Conservation (phyloP, 1,140 invertebrate species). For the Drosophila orosa region DNA sequence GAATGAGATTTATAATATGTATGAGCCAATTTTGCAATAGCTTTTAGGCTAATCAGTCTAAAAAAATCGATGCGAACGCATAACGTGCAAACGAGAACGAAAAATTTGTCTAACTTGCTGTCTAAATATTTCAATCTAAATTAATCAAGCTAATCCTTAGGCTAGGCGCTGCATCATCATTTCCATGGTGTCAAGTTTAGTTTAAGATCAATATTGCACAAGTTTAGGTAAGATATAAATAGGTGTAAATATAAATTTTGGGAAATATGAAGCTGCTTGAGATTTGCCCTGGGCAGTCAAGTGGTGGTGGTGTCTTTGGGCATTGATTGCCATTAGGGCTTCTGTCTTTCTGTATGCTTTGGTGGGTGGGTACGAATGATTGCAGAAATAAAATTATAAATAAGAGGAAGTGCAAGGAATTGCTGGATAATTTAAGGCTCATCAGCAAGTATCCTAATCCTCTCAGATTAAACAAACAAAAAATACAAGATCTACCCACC, state of each 20-base stretch:
- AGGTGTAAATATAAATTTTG: no score
- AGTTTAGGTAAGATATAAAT: neutral
- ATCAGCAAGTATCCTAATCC: neutral
- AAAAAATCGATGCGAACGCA: constrained; percentile 66
- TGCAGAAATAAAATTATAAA: neutral
- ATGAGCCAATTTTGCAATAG: constrained; percentile 61
- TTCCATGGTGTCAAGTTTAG: constrained; percentile 23
- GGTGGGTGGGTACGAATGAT: constrained; percentile 6
- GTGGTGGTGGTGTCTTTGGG: constrained; percentile 16
- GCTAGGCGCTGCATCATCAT: constrained; percentile 25
- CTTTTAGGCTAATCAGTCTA: constrained; percentile 79
- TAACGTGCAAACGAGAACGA: constrained; percentile 52
- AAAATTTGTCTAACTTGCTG: constrained; percentile 57
- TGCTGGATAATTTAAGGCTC: neutral
- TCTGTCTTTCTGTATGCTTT: constrained; percentile 15
- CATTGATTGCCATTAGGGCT: constrained; percentile 8
- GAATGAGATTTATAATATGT: constrained; percentile 38
- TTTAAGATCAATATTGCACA: constrained; percentile 35
- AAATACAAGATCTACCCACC: constrained; percentile 18
- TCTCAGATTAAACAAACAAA: constrained; percentile 2
- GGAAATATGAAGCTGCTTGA: constrained; percentile 12
- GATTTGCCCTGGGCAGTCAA: constrained; percentile 23
- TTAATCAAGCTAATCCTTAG: constrained; percentile 51
- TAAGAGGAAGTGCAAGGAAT: neutral
- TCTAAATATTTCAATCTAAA: constrained; percentile 71